phyloP scores from a whole-genome alignment of 2,888 invertebrate genomes.

The Thysanoteuthis rhombus region DNA sequence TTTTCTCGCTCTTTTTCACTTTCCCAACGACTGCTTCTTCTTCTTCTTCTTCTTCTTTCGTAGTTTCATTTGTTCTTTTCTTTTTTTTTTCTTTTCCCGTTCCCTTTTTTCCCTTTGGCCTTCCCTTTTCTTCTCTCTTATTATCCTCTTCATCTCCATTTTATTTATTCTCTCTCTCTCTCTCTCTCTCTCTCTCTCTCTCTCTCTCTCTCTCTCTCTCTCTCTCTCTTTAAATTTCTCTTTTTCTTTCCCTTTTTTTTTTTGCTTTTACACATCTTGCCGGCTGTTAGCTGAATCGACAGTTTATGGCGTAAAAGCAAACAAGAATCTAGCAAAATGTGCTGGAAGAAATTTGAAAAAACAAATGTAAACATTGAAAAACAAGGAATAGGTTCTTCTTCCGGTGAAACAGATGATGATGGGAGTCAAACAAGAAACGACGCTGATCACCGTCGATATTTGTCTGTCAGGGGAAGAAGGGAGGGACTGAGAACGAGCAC shows the following conservation, averaged over 20 bases:
- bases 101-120: not conserved
- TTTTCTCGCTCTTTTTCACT: not conserved
- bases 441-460: not conserved
- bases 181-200: not conserved
- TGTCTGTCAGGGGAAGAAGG: not conserved
- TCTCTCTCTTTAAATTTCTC: not conserved
- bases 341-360: not conserved
- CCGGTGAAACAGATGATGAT: not conserved
- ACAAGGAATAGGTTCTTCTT: not conserved
- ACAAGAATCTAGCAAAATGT: not conserved
- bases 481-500: not conserved
- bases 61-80: too few species aligned
- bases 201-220: not conserved
- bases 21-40: too few species aligned
- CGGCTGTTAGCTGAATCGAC: not conserved
- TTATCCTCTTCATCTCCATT: not conserved
- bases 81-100: too few species aligned
- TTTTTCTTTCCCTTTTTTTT: not conserved
- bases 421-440: not conserved
- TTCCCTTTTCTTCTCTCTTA: not conserved
- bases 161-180: not conserved
- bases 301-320: not conserved
- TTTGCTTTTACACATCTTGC: not conserved
- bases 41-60: not conserved
- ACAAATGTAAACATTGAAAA: not conserved